Base-by-base conservation (phyloP, 2,797 vertebrate species). In the Crypturellus tataupa region DNA sequence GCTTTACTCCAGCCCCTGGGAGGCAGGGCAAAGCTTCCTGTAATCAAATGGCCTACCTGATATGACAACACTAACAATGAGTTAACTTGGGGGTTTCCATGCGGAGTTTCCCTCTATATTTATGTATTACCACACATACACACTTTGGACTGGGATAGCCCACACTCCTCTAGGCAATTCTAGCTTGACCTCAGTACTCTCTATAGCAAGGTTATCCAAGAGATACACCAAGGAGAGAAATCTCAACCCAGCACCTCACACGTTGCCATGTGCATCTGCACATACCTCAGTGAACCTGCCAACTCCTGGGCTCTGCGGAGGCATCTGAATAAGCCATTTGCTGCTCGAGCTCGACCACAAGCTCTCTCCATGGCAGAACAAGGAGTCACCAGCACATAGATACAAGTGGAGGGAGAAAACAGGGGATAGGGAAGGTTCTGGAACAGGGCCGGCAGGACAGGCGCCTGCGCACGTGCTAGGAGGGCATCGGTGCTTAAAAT, bases 221-320 rank as follows among this genome's bases (percentile, higher is more conserved):
- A 21, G 40, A 64, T 31, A 17, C 12, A 7, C 19, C 9, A n/a
- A 51, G 49, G 13, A 27, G 49, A 7, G 19, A 51, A 42, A 64
- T 23, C 19, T n/a, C 0, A 1, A 20, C 2, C 0, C 5, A 16
- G 17, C 3, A 0, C 9, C 16, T 29, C 24, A 12, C 5, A 5
- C 1, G 0, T 18, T 44, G 58, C 18, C 20, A 5, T 13, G 15
- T 1, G 0, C 5, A 10, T 14, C 31, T 5, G 11, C 53, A 46
- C 13, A 1, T 6, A 31, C 39, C 12, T 31, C 27, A 4, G 3
- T 3, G 9, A 42, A 3, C 0, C 0, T 10, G 29, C 0, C 0
- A 37, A 18, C 6, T 13, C 11, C 11, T 0, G 0, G 7, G 19
- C 4, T 42, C 18, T 19, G 15, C 0, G 0, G 10, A 9, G 4